Evolutionary conservation across 2,888 invertebrate species (phyloP), one percentile per base, ranked within the genome.

Genomic region (Trichogramma evanescens): DNA sequence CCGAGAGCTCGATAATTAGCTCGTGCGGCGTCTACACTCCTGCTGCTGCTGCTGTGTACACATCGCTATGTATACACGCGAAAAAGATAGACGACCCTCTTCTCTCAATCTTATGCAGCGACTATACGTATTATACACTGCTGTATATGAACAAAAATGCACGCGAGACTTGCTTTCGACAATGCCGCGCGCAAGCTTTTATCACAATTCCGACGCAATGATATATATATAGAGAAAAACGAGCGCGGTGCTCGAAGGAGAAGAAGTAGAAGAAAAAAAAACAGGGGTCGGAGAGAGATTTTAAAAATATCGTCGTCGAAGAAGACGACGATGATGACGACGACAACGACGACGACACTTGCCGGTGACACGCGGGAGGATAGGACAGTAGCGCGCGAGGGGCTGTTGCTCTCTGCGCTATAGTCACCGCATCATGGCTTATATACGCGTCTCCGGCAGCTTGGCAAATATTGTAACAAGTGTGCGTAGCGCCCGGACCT

Each of bases 391-490:
- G 39, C 5, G n/a, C 7, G n/a, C 39, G 8, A 38, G 39, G 6
- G 13, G 26, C 26, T 26, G 26, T 26, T 26, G 26, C 26, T 26
- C 26, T 26, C 26, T 26, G 26, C 26, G 26, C 26, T 26, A 26
- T 26, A 26, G 26, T 26, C 2, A 26, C 26, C 26, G 26, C 26
- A 26, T 26, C 26, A 26, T 26, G 26, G 26, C 26, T 26, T 26
- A 26, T 26, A 26, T 26, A 26, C 26, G 26, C 26, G 26, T 26
- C 39, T 8, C 48, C 43, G 71, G 71, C 69, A 73, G 67, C 71
- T 76, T 71, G 72, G 76, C 74, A 77, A 77, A 77, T 77, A 77
- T 77, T 77, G 76, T 77, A 76, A 76, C 75, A 77, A 77, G 76
- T 76, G 76, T 75, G 76, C 71, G 43, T 42, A 65, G 66, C 61